Conservation (phyloP, 2,888 invertebrate genomes). For the Clunio marinus region DNA sequence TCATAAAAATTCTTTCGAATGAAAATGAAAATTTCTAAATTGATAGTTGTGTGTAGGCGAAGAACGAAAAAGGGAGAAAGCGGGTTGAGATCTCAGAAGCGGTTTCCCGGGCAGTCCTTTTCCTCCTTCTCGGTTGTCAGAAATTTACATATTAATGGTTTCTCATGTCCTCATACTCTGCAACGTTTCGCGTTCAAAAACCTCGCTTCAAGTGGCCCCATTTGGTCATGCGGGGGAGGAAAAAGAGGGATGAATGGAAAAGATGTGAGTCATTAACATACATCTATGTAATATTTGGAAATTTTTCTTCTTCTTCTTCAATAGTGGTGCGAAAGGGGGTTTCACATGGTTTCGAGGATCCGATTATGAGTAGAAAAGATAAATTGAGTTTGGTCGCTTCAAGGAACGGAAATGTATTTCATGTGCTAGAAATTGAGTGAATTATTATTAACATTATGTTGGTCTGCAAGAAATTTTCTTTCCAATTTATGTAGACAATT, state of each 20-base stretch:
- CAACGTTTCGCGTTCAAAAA: not conserved
- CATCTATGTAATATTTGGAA: no score
- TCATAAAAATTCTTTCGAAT: constrained; percentile 26
- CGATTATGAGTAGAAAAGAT: constrained; percentile 15
- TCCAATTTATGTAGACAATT: no score
- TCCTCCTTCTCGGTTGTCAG: not conserved
- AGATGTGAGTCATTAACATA: constrained; percentile 11
- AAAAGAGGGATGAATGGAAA: not conserved
- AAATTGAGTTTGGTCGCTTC: constrained; percentile 25
- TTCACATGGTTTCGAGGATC: not conserved
- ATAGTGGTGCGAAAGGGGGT: not conserved
- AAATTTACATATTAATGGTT: constrained; percentile 24
- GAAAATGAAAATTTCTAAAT: constrained; percentile 24
- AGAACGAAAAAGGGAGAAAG: not conserved
- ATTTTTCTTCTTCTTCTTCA: no score
- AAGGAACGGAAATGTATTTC: no score
- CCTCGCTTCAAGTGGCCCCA: not conserved
- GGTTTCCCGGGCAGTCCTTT: constrained; percentile 10
- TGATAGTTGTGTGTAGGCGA: constrained; percentile 21
- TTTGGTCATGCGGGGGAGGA: not conserved
- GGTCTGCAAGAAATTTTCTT: no score
- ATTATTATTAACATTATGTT: no score
- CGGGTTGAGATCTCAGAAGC: not conserved
- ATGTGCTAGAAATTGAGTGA: no score
- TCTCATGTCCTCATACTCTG: no score